These are phyloP conservation scores for Chionomys nivalis DNA, from an alignment of 2,113 vertebrate genomes.

Conservation along the genomic window DNA sequence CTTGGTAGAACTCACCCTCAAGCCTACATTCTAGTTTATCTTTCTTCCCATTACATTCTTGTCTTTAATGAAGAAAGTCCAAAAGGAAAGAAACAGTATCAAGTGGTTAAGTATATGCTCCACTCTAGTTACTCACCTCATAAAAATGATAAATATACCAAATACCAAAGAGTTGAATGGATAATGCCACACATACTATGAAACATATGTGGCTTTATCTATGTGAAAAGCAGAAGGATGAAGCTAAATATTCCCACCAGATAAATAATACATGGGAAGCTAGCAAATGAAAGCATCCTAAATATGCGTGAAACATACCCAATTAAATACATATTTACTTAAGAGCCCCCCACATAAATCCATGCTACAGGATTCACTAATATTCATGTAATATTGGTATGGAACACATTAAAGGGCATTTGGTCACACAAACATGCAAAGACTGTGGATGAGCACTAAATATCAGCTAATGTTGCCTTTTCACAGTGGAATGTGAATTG, in stretches of 20 bases:
- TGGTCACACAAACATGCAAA: conserved; percentile 55
- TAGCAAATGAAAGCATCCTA: conserved; percentile 65
- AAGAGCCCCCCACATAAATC: conserved; percentile 63
- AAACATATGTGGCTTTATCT: conserved; percentile 63
- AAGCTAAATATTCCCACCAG: conserved; percentile 68
- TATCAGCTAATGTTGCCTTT: conserved; percentile 61
- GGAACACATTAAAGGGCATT: conserved; percentile 63
- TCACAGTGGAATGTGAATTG: conserved; percentile 60
- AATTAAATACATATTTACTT: conserved; percentile 66
- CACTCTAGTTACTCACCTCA: conserved; percentile 44
- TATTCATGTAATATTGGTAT: conserved; percentile 68
- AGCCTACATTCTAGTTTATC: too few species aligned
- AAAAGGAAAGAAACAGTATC: conserved; percentile 48
- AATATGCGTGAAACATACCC: conserved; percentile 55
- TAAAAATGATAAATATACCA: conserved; percentile 70
- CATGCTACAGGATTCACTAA: conserved; percentile 59
- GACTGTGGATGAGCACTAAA: conserved; percentile 47
- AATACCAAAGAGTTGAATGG: conserved; percentile 2
- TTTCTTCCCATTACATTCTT: not conserved
- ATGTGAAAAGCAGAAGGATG: conserved; percentile 29
- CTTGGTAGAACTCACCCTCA: not conserved
- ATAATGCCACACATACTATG: conserved; percentile 50
- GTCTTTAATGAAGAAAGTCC: conserved; percentile 19
- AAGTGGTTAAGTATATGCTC: conserved; percentile 52
- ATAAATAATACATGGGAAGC: conserved; percentile 67